Base-by-base conservation (phyloP, 2,113 vertebrate genomes). In the Bufo gargarizans region DNA sequence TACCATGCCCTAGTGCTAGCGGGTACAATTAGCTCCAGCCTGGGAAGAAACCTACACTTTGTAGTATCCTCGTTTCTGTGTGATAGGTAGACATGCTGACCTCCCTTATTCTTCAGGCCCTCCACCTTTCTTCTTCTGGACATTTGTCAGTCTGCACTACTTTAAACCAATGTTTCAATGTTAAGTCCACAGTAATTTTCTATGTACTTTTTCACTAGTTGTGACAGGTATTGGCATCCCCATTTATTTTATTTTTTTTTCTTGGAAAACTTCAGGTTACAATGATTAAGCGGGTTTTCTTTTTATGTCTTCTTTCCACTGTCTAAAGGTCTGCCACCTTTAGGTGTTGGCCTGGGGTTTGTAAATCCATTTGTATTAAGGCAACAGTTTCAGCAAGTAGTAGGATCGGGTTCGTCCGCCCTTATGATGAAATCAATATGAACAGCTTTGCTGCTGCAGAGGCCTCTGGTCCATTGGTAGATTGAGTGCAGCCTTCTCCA, bases 161-260 rank as follows among this genome's bases (percentile, higher is more conserved):
- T 91, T 33, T 95, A 94, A 91, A 94, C 90, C 8, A 88, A 89
- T 90, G 90, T 93, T 94, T 91, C 91, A 93, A 96, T 95, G 93
- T 94, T 91, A 94, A 91, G 94, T 95, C 95, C 94, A 90, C 80
- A 17, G 90, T 92, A 90, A 88, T 92, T 91, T 92, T 90, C 88
- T 91, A 63, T 12, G 90, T 90, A 91, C 90, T 89, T 4, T 0
- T 86, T 88, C 69, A 56, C 85, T 50, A 90, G 89, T 88, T 92
- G 93, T 19, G 74, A 90, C 92, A 91, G 92, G 91, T 89, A 89
- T 89, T 84, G 20, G 49, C 47, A 47, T 84, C 91, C 33, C 91
- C 90, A 90, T 93, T 91, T 67, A 50, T 83, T 53, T 49, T 49
- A n/a, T 55, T 93, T 92, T 61, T 61, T 85, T 77, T 59, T 58